Base-by-base conservation (phyloP, 2,797 vertebrate genomes). In the Sardinella longiceps region DNA sequence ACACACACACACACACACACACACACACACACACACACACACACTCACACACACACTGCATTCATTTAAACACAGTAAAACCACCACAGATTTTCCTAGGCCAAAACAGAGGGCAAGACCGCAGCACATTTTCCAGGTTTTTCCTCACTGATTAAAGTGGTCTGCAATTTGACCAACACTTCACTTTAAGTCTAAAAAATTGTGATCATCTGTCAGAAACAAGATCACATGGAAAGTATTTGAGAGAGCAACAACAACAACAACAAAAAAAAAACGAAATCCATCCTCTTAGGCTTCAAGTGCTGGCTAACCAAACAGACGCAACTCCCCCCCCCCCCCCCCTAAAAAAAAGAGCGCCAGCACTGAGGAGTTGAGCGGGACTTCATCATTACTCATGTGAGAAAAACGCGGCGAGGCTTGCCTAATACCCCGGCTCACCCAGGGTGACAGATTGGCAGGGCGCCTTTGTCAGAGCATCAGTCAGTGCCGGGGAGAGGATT, bases 391-490 rank as follows among this genome's bases (percentile, higher is more conserved):
- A 90, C 86, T 91, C 89, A 91, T 90, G 90, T 90, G 88, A 89
- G 88, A 87, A 84, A 91, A 91, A 87, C 88, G 84, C 87, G 89
- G 89, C 90, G 90, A 92, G 89, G 91, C 92, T 93, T 93, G 93
- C 92, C 91, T 93, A 90, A 93, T 92, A 93, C 94, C 92, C 93
- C 93, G 91, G 92, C 90, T 95, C 89, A 90, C 87, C 86, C 90
- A 89, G 88, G 91, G 91, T 94, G 94, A 95, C 93, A 92, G 93
- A 95, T 94, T 92, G 91, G 91, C 92, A 89, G 88, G 89, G 88
- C 90, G 86, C 90, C 91, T 92, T 85, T 90, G 91, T 94, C 93
- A 93, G 90, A 87, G 92, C 91, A 87, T 91, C 89, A 92, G 92
- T 94, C 90, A 93, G 90, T 87, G 93, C 90, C 89, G 85, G 92